Evolutionary conservation across 2,797 vertebrate species (phyloP), one percentile per base, ranked within the genome.

Genomic region (Premnoplex brunnescens): DNA sequence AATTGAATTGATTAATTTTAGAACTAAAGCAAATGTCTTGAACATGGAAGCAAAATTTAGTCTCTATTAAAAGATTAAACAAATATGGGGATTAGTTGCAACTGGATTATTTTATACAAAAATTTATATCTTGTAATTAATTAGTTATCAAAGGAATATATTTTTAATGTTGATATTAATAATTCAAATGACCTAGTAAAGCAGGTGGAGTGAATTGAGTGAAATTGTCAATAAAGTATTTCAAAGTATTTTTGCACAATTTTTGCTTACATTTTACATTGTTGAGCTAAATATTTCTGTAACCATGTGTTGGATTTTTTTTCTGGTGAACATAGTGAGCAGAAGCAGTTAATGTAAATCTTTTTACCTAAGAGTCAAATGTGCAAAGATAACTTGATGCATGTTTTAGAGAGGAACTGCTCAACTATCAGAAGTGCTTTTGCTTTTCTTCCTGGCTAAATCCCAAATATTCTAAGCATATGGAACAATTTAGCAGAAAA

Each of bases 401-500:
- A 10, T 36, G 3, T 68, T 92, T 84, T n/a, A 15, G n/a, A 66
- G 32, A 74, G 26, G 39, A 90, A 58, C 76, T 76, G 37, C 26
- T 88, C 13, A 59, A 60, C 64, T 80, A 67, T 1, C 5, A 77
- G 34, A 80, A 88, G 39, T 78, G 52, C 62, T 88, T 91, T 95
- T 91, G 37, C 71, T 83, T 96, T 95, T 89, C 54, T 75, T 82
- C 62, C 51, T 94, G 92, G 69, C 84, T 66, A 72, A 92, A 76
- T 76, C 36, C 79, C 86, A 91, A 81, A 58, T 85, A 87, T 39
- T 93, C 44, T 54, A 87, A 91, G 39, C 91, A 94, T 94, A 80
- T 95, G 93, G 95, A 96, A 92, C 76, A 68, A 69, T 89, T 97
- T 95, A 96, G 67, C 44, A 89, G 60, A 93, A 95, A 94, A 93